Conservation (phyloP, 2,797 vertebrate species). For the Myripristis murdjan region DNA sequence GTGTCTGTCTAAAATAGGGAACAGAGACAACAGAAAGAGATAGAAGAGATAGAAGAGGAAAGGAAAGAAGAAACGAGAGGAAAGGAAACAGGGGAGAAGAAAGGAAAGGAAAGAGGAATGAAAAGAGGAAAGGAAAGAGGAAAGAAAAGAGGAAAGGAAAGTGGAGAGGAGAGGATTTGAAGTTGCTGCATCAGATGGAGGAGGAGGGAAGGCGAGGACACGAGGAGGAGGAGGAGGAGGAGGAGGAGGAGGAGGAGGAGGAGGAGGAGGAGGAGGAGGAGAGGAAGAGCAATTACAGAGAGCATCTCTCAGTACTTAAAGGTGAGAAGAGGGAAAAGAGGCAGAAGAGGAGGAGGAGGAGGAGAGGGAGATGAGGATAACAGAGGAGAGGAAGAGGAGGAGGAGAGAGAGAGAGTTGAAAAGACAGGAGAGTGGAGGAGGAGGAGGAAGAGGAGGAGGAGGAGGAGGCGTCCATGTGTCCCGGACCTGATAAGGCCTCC, state of each 20-base stretch:
- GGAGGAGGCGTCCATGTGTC: conserved; percentile 80
- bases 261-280: conserved; percentile 27
- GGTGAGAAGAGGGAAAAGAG: no score
- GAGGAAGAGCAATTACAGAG: conserved; percentile 53
- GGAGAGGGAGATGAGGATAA: neutral
- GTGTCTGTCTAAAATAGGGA: no score
- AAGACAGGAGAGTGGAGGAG: conserved; percentile 52
- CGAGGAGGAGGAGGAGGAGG: no score
- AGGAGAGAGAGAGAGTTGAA: conserved; percentile 62
- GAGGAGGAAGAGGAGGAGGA: conserved; percentile 57
- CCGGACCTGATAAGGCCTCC: conserved; percentile 81
- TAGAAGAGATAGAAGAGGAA: no score
- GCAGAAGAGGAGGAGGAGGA: neutral
- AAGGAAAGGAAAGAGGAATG: no score
- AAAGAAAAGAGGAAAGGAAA: conserved; percentile 4
- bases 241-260: no score
- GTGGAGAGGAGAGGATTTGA: conserved; percentile 10
- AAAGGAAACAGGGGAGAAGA: no score
- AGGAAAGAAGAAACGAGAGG: no score
- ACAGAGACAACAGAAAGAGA: no score
- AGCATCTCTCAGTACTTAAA: conserved; percentile 43
- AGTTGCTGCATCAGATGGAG: conserved; percentile 28
- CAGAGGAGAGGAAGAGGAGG: conserved; percentile 31
- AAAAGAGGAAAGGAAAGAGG: no score
- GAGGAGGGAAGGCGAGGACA: conserved; percentile 20